Evolutionary conservation across 2,888 invertebrate genomes (phyloP), one percentile per base, ranked within the genome.

Genomic region (Hydroisotoma schaefferi): DNA sequence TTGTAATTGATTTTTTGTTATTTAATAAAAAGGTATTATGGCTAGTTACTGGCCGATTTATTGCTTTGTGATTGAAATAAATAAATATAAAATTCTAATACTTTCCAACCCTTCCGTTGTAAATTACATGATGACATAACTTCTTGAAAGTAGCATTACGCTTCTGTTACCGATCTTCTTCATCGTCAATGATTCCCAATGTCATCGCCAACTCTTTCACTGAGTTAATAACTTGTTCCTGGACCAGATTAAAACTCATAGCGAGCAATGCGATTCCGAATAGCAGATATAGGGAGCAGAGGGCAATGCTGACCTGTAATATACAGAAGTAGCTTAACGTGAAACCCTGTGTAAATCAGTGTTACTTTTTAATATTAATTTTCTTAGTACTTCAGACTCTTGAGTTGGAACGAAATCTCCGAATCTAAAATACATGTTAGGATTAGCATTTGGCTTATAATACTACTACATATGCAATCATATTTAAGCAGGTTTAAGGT

Each of bases 181-280:
- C 83, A 60, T 88, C 85, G 76, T 91, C 91, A 71, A 94, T 86
- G 76, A 94, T 93, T 47, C 93, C 94, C 58, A 94, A 81, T 57
- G 87, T 85, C 73, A 87, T 87, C 25, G 91, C 93, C 10, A 94
- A 85, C 22, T 52, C 52, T 29, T 91, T 90, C 4, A 93, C 91
- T 75, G 88, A 89, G 61, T 87, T 88, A 67, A 92, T 89, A 10
- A 94, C 92, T 77, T 94, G 91, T 76, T 93, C 93, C 77, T 94
- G 94, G 46, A 95, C 94, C 75, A 95, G 80, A 81, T 95, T 95
- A 79, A 95, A 95, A 74, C 92, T 92, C 95, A 95, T 97, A 27
- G 94, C 94, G 68, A 95, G 79, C 47, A 95, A 79, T 0, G 94
- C 91, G 75, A 95, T 95, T 6, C 95, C 95, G 76, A 95, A 94